Evolutionary conservation across 2,113 vertebrate genomes (phyloP).

Genomic region (Chaenocephalus aceratus): DNA sequence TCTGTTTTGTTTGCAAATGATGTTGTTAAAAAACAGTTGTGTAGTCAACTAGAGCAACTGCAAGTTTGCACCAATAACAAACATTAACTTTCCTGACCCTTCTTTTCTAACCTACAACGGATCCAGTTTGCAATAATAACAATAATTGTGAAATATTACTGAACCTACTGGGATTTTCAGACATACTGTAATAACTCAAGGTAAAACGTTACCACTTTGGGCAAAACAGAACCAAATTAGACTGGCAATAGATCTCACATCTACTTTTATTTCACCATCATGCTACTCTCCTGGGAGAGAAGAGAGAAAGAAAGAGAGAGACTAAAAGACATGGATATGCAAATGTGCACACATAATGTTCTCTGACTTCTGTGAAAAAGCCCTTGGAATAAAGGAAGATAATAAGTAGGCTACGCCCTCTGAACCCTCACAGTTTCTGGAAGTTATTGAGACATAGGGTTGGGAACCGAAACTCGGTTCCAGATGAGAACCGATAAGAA

Average conservation of each 20-base stretch:
- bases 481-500: too few relatives aligned
- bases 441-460: not conserved
- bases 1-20: not conserved
- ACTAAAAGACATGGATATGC: not conserved
- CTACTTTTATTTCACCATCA: constrained; percentile 27
- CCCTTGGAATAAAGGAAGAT: not conserved
- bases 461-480: too few relatives aligned
- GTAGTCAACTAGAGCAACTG: too few relatives aligned
- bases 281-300: not conserved
- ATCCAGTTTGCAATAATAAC: not conserved
- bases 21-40: not conserved
- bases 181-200: not conserved
- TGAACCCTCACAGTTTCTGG: constrained; percentile 19
- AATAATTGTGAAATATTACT: not conserved
- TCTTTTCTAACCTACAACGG: not conserved
- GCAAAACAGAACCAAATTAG: constrained; percentile 2
- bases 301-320: not conserved
- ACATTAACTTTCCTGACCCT: not conserved
- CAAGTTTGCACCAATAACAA: too few relatives aligned
- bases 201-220: not conserved
- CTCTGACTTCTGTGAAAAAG: constrained; percentile 12
- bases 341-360: not conserved
- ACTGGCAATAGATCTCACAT: constrained; percentile 7
- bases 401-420: constrained; percentile 3
- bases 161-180: not conserved